These are phyloP conservation scores for Ptyas mucosa DNA, from an alignment of 2,113 vertebrate species.

Conservation along the genomic window DNA sequence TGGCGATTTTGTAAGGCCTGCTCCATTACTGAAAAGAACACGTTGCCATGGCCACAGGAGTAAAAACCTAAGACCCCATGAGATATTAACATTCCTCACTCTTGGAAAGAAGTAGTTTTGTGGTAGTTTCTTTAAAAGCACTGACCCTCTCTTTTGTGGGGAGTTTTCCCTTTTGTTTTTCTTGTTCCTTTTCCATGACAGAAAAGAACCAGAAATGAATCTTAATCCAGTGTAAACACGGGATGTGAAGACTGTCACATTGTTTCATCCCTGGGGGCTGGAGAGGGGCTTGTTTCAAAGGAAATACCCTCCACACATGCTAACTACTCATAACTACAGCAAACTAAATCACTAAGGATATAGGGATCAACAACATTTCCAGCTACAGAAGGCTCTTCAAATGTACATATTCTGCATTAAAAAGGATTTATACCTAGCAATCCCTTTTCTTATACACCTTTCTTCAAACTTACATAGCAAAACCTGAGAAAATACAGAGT, in stretches of 20 bases:
- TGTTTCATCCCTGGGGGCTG: slow-evolving; percentile 55
- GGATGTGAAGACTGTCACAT: slow-evolving; percentile 57
- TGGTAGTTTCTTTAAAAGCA: slow-evolving; percentile 58
- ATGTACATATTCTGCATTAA: slow-evolving; percentile 19
- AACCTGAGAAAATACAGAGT: slow-evolving; percentile 11
- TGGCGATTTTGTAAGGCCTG: slow-evolving; percentile 62
- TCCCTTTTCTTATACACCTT: slow-evolving; percentile 7
- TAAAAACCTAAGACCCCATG: slow-evolving; percentile 81
- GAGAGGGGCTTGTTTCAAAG: slow-evolving; percentile 51
- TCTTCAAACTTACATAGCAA: background rate
- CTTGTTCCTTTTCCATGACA: slow-evolving; percentile 53
- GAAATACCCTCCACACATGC: slow-evolving; percentile 53
- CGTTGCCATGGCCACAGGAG: slow-evolving; percentile 81
- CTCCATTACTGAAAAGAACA: slow-evolving; percentile 76
- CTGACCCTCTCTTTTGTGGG: slow-evolving; percentile 52
- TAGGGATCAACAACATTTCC: slow-evolving; percentile 34
- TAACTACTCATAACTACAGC: slow-evolving; percentile 43
- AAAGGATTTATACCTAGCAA: slow-evolving; percentile 42
- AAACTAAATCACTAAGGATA: slow-evolving; percentile 61
- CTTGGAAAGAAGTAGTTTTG: slow-evolving; percentile 64
- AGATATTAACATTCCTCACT: slow-evolving; percentile 86
- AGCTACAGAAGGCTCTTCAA: slow-evolving; percentile 35
- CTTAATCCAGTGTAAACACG: slow-evolving; percentile 66
- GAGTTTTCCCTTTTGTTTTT: slow-evolving; percentile 44
- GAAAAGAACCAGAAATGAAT: slow-evolving; percentile 65